phyloP scores from a whole-genome alignment of 2,797 vertebrate genomes.

The Siniperca scherzeri region DNA sequence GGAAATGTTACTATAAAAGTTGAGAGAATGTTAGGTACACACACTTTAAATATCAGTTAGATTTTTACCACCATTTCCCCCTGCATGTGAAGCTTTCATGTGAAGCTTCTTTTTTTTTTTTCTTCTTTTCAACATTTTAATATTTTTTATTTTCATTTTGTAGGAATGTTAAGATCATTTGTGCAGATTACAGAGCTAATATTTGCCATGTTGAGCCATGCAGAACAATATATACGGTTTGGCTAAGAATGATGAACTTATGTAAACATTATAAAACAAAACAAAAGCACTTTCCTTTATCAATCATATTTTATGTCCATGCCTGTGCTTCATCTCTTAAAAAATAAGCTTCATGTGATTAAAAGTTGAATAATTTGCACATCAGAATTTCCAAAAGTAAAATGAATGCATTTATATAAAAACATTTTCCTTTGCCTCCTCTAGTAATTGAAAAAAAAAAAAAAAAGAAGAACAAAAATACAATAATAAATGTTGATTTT shows the following conservation, averaged over 20 bases:
- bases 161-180: slow-evolving; percentile 88
- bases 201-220: slow-evolving; percentile 79
- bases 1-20: slow-evolving; percentile 77
- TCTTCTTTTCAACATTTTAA: slow-evolving; percentile 43
- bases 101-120: slow-evolving; percentile 75
- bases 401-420: slow-evolving; percentile 85
- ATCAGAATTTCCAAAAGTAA: slow-evolving; percentile 82
- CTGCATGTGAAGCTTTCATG: slow-evolving; percentile 71
- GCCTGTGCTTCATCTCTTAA: slow-evolving; percentile 76
- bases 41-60: slow-evolving; percentile 87
- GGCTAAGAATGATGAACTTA: slow-evolving; percentile 81
- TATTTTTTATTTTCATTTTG: slow-evolving; percentile 69
- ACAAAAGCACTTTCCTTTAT: slow-evolving; percentile 81
- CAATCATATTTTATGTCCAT: slow-evolving; percentile 77
- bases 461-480: slow-evolving; percentile 70
- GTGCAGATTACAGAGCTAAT: slow-evolving; percentile 82
- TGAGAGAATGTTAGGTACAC: slow-evolving; percentile 81
- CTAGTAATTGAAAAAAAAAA: slow-evolving; percentile 77
- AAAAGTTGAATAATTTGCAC: slow-evolving; percentile 86
- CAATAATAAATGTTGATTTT: slow-evolving; percentile 81
- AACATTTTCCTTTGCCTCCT: slow-evolving; percentile 75
- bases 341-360: slow-evolving; percentile 84
- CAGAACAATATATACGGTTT: slow-evolving; percentile 76
- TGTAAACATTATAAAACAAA: slow-evolving; percentile 84
- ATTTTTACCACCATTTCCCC: slow-evolving; percentile 69